Evolutionary conservation across 2,888 invertebrate species (phyloP).

Genomic region (Phortica magna): DNA sequence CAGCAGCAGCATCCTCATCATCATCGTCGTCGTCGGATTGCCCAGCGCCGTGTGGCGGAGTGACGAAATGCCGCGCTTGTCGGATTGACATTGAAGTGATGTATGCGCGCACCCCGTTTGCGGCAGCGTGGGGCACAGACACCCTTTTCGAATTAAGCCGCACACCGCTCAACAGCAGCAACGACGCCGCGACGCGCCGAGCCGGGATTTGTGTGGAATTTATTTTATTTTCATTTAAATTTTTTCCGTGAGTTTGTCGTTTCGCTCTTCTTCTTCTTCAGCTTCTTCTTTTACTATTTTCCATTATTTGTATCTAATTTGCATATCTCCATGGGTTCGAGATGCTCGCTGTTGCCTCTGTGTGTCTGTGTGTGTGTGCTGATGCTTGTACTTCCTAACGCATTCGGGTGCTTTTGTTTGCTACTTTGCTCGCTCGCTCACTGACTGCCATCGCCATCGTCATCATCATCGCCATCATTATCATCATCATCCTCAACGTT

Average conservation of each 20-base stretch:
- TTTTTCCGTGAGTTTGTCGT: slow-evolving; percentile 39
- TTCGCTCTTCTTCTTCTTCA: neutral
- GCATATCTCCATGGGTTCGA: slow-evolving; percentile 64
- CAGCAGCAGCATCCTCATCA: slow-evolving; percentile 30
- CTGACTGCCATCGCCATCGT: neutral
- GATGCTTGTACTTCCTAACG: neutral
- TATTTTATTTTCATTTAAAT: slow-evolving; percentile 65
- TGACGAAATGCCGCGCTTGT: neutral
- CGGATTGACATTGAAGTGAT: neutral
- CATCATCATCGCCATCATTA: neutral
- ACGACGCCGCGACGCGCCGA: slow-evolving; percentile 40
- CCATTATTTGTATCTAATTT: slow-evolving; percentile 72
- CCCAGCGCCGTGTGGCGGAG: slow-evolving; percentile 10
- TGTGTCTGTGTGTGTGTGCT: slow-evolving; percentile 45
- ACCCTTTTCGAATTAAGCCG: slow-evolving; percentile 33
- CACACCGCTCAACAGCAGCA: slow-evolving; percentile 51
- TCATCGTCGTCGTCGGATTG: slow-evolving; percentile 37
- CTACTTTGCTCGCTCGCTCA: neutral
- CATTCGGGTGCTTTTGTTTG: neutral
- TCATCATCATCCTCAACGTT: slow-evolving; percentile 43
- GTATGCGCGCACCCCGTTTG: neutral
- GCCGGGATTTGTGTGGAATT: slow-evolving; percentile 61
- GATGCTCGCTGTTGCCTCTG: slow-evolving; percentile 29
- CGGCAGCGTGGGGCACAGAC: neutral
- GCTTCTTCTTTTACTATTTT: slow-evolving; percentile 43